Evolutionary conservation across 2,888 invertebrate genomes (phyloP), one percentile per base, ranked within the genome.

Genomic region (Nomada ferruginata): DNA sequence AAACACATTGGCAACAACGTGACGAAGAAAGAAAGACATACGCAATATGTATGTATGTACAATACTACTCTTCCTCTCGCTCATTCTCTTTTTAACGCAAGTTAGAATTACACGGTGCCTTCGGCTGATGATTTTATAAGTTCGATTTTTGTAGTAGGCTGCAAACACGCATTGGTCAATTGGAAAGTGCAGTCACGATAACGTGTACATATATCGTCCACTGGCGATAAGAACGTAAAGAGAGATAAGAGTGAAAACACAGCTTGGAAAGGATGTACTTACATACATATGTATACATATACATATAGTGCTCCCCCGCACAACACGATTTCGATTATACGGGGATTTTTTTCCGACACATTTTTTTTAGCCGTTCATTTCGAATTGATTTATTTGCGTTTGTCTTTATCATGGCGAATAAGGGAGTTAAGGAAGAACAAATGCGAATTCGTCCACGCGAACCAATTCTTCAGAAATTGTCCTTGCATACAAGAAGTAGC

Each of bases 241-340:
- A 10, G 15, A 1, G 71, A 71, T 71, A 71, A 71, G 61, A 61
- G 52, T 61, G 18, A 36, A 71, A 71, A 71, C 13, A 18, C 36
- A 29, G 9, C 18, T 36, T 36, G 52, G 18, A 50, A 57, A 61
- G 20, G 50, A 47, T 47, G n/a, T n/a, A n/a, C n/a, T n/a, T n/a
- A n/a, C 47, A 13, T 47, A 47, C 47, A 47, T 4, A 47, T 11
- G 1, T 47, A 13, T 5, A 11, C 2, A 47, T 11, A 47, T 47
- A 13, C 44, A 44, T 29, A 4, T 29, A 44, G 44, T 44, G 13
- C 4, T 47, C 0, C 3, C 47, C 1, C 47, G 5, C 7, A 36
- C 36, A 36, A 36, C 0, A 7, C 29, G 29, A 36, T 36, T 36
- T 36, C 36, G 36, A 36, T 7, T 36, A 7, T 7, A 36, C 36